Base-by-base conservation (phyloP, 2,888 invertebrate genomes). In the Hololepta plana region DNA sequence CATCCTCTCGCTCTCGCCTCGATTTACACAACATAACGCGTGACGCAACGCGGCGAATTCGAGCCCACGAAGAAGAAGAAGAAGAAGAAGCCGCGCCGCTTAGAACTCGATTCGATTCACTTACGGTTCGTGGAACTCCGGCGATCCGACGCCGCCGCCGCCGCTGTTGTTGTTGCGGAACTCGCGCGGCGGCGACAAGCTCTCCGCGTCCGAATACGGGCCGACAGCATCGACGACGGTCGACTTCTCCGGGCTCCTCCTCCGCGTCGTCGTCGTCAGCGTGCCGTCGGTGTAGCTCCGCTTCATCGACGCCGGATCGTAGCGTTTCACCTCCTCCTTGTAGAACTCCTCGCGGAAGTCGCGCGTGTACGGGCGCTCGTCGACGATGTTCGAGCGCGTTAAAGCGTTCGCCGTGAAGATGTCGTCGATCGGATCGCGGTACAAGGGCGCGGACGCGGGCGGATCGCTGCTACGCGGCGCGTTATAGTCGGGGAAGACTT, bases 41-140 rank as follows among this genome's bases (percentile, higher is more conserved):
- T n/a, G n/a, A n/a, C n/a, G n/a, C n/a, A n/a, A n/a, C n/a, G n/a
- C n/a, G n/a, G n/a, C n/a, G n/a, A n/a, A n/a, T n/a, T n/a, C n/a
- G n/a, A n/a, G n/a, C n/a, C n/a, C n/a, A n/a, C n/a, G n/a, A n/a
- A n/a, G n/a, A n/a, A n/a, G n/a, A n/a, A n/a, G n/a, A n/a, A n/a
- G n/a, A n/a, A n/a, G n/a, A n/a, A n/a, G n/a, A n/a, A n/a, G n/a
- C n/a, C n/a, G n/a, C n/a, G n/a, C n/a, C n/a, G n/a, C n/a, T n/a
- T n/a, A n/a, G n/a, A n/a, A n/a, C n/a, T n/a, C n/a, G n/a, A n/a
- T n/a, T n/a, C n/a, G n/a, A n/a, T n/a, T n/a, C 22, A 59, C 58
- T 59, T 45, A 60, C 59, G 53, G 51, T 43, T 60, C 60, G 37
- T 56, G 57, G 40, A 57, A 57, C 30, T 59, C 59, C 8, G 58